Base-by-base conservation (phyloP, 2,888 invertebrate species). In the Teleiodes luculella region DNA sequence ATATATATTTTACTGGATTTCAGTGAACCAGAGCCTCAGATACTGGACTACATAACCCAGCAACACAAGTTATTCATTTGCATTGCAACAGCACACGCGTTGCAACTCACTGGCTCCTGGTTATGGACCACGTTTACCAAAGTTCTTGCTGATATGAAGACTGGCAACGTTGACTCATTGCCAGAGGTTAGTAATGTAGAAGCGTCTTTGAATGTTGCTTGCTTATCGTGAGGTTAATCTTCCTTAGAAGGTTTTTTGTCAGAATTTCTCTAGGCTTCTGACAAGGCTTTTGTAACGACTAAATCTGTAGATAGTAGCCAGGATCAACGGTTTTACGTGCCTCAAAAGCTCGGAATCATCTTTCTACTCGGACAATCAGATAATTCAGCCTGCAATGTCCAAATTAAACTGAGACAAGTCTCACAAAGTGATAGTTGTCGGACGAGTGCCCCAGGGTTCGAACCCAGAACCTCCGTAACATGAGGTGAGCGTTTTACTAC, bases 31-130 rank as follows among this genome's bases (percentile, higher is more conserved):
- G 98, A 98, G 77, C 93, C 94, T 0, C 96, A 97, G 82, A 95
- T 98, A 57, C 83, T 98, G 56, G 97, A 98, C 71, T 98, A 96
- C 72, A 92, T 95, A 54, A 97, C 97, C 0, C 98, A 98, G 76
- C 98, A 98, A 80, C 93, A 96, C 70, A 97, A 98, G 80, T 78
- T 98, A 20, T 95, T 98, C 67, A 97, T 98, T 0, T 91, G 93
- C 67, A 91, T 98, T 52, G 95, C 97, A 0, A 92, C 95, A 2
- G 92, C 94, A 46, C 94, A 96, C 66, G 96, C 96, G 0, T 93
- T 96, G 61, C 91, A 91, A 59, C 91, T 95, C 58, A 91, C 94
- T 0, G 94, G 95, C 1, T 90, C 86, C 52, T 94, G 94, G 91
- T 86, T 96, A 45, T 96, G 95, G 95, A 91, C 92, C 53, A 93